Percentiles rank a stretch among this genome's conserved stretches.
These are phyloP conservation scores for Chrysocyon brachyurus DNA, from an alignment of 2,797 vertebrate species.

Conservation along the genomic window DNA sequence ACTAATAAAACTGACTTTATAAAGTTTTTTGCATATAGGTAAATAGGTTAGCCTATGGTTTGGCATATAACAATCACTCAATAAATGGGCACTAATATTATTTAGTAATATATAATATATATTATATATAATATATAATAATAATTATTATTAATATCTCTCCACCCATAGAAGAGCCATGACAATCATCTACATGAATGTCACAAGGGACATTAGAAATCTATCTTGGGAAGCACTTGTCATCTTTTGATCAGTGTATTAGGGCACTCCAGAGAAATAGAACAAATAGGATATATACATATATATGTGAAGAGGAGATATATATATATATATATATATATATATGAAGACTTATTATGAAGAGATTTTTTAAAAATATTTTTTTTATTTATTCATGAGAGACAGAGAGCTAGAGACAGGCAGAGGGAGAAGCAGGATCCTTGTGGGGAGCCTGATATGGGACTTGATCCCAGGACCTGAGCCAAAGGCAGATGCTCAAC, in stretches of 20 bases:
- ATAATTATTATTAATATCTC: too few species aligned
- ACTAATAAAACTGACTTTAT: background rate
- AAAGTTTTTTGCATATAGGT: background rate
- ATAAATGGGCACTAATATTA: background rate
- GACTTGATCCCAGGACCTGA: too few species aligned
- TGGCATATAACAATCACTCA: background rate
- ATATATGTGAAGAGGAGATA: background rate
- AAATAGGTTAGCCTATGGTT: background rate
- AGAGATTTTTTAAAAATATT: too few species aligned
- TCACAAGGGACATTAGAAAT: background rate
- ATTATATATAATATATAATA: too few species aligned
- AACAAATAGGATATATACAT: background rate
- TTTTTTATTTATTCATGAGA: too few species aligned
- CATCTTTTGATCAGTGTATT: background rate
- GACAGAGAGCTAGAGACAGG: too few species aligned
- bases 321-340: too few species aligned
- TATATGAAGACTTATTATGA: background rate
- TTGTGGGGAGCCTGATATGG: too few species aligned
- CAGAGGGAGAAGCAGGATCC: too few species aligned
- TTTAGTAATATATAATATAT: background rate
- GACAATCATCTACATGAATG: background rate
- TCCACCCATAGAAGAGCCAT: background rate
- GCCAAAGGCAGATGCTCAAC: too few species aligned
- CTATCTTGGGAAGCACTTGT: background rate
- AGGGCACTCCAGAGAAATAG: background rate